phyloP scores from a whole-genome alignment of 2,797 vertebrate species.

The Anguilla obscura region DNA sequence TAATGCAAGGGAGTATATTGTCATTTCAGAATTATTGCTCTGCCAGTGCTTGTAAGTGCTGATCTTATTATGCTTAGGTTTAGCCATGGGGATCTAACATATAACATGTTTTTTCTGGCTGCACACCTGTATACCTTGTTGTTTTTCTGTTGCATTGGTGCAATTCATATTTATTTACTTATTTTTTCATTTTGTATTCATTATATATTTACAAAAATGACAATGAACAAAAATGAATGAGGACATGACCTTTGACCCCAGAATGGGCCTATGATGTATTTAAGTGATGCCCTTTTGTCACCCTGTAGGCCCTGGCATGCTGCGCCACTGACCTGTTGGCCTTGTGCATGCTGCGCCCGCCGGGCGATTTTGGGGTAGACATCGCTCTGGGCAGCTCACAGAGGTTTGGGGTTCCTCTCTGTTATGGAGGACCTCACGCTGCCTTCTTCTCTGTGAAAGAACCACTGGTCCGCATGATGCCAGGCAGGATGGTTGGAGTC shows the following conservation, averaged over 20 bases:
- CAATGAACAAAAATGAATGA: neutral
- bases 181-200: too few relatives aligned
- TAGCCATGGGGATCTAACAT: neutral
- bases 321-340: slow-evolving; percentile 94
- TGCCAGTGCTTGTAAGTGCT: neutral
- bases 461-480: slow-evolving; percentile 93
- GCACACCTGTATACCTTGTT: neutral
- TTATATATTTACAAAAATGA: neutral
- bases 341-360: slow-evolving; percentile 89
- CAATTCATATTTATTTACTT: too few relatives aligned
- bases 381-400: slow-evolving; percentile 90
- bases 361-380: slow-evolving; percentile 92
- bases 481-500: slow-evolving; percentile 96
- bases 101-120: neutral
- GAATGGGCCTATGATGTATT: neutral
- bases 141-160: neutral
- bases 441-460: slow-evolving; percentile 94
- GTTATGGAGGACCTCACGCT: slow-evolving; percentile 93
- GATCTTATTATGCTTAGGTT: neutral
- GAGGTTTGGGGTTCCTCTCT: slow-evolving; percentile 92
- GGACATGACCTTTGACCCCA: neutral
- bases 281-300: neutral
- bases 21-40: neutral
- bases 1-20: too few relatives aligned
- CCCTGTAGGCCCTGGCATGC: slow-evolving; percentile 80